Evolutionary conservation across 2,797 vertebrate species (phyloP).

Genomic region (Cygnus olor): DNA sequence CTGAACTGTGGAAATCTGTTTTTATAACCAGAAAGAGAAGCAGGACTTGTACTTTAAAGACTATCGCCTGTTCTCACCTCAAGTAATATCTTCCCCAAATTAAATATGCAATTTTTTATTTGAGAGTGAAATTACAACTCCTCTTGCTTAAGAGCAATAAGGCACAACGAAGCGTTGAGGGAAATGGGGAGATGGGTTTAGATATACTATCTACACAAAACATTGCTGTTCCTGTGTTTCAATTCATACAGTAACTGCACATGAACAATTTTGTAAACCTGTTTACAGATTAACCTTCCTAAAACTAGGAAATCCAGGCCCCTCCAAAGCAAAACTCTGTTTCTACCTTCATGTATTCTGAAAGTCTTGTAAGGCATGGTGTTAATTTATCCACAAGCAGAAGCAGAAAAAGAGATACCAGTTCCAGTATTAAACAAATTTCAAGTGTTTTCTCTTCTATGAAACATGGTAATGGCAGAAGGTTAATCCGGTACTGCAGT

Average conservation of each 20-base stretch:
- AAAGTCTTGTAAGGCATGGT: not conserved
- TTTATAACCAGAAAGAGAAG: not conserved
- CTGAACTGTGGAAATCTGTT: slow-evolving; percentile 45
- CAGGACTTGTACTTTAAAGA: not conserved
- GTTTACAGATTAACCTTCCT: not conserved
- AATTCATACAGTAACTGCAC: not conserved
- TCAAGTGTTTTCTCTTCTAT: not conserved
- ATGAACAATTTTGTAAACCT: not conserved
- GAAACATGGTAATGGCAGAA: not conserved
- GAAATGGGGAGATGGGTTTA: not conserved
- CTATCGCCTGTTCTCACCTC: not conserved
- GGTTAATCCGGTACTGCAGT: not conserved
- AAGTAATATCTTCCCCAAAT: not conserved
- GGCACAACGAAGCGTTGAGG: not conserved
- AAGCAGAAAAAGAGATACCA: not conserved
- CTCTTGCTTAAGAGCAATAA: not conserved
- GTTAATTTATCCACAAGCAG: not conserved
- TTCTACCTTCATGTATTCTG: not conserved
- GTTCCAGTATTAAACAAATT: not conserved
- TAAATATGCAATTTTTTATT: not conserved
- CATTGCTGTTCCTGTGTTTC: not conserved
- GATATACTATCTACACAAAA: not conserved
- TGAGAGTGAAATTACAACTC: not conserved
- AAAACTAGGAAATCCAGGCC: not conserved
- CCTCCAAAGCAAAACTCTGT: not conserved